Percentiles rank a stretch among this genome's conserved stretches.
These are phyloP conservation scores for Cyaniris semiargus DNA, from an alignment of 2,888 invertebrate genomes.

Conservation along the genomic window DNA sequence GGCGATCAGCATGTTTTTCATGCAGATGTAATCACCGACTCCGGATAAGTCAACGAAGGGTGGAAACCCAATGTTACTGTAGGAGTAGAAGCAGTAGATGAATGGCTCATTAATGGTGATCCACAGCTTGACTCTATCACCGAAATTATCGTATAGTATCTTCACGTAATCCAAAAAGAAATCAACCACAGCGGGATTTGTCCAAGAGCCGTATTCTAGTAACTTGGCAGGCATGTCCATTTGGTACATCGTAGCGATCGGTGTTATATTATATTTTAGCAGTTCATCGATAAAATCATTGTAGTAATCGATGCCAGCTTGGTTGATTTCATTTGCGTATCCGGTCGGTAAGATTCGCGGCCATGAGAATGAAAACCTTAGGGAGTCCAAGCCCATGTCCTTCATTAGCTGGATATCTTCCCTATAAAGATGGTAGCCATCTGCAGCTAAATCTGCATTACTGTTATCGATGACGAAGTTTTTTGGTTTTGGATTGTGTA, in stretches of 20 bases:
- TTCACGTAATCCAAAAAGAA: slow-evolving; percentile 39
- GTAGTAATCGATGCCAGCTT: too few species aligned
- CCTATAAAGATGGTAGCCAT: slow-evolving; percentile 81
- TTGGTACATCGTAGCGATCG: too few species aligned
- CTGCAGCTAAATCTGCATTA: slow-evolving; percentile 78
- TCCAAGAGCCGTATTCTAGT: neutral
- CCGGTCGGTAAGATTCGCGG: slow-evolving; percentile 70
- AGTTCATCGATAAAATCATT: too few species aligned
- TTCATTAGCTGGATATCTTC: slow-evolving; percentile 57
- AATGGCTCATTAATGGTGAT: slow-evolving; percentile 86
- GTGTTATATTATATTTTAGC: too few species aligned
- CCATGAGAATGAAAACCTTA: slow-evolving; percentile 83
- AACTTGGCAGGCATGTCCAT: neutral
- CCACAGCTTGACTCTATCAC: slow-evolving; percentile 83
- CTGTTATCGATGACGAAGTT: slow-evolving; percentile 52
- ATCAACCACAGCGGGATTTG: neutral
- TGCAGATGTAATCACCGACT: slow-evolving; percentile 64
- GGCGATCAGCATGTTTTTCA: slow-evolving; percentile 72
- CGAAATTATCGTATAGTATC: slow-evolving; percentile 70
- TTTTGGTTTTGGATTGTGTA: slow-evolving; percentile 51
- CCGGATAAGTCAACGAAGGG: slow-evolving; percentile 41
- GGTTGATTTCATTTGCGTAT: too few species aligned
- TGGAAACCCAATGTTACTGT: slow-evolving; percentile 61
- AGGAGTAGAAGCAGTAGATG: slow-evolving; percentile 59
- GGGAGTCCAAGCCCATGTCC: too few species aligned